A percentile compares a stretch with the other conserved stretches of the same genome.
phyloP scores from a whole-genome alignment of 2,113 vertebrate genomes.

The Rallus limicola region DNA sequence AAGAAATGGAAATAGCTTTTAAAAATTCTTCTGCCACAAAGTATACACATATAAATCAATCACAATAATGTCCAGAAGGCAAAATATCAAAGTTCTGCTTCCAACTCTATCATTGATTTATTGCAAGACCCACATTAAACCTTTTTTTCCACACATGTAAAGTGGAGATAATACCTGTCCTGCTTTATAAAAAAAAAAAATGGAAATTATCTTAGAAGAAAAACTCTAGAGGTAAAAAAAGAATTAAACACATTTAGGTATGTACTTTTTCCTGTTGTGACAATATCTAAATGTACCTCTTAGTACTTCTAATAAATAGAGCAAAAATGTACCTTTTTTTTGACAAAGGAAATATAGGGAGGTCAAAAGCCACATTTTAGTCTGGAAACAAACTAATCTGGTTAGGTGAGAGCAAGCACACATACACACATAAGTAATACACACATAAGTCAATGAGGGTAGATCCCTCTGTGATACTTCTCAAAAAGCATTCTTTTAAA shows the following conservation, averaged over 20 bases:
- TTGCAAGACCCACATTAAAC: neutral
- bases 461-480: neutral
- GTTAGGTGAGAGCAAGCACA: neutral
- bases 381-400: neutral
- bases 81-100: slow-evolving; percentile 25
- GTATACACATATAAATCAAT: neutral
- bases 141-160: neutral
- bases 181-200: neutral
- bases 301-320: neutral
- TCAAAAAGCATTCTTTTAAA: neutral
- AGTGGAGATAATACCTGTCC: neutral
- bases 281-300: neutral
- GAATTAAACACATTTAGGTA: neutral
- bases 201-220: neutral
- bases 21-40: slow-evolving; percentile 8
- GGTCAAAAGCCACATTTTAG: neutral
- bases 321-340: neutral
- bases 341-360: neutral
- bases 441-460: neutral
- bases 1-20: slow-evolving; percentile 15
- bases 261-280: neutral
- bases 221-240: neutral
- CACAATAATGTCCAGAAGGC: slow-evolving; percentile 6
- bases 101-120: neutral
- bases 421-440: neutral